Evolutionary conservation across 2,113 vertebrate genomes (phyloP).

Genomic region (Dendropsophus ebraccatus): DNA sequence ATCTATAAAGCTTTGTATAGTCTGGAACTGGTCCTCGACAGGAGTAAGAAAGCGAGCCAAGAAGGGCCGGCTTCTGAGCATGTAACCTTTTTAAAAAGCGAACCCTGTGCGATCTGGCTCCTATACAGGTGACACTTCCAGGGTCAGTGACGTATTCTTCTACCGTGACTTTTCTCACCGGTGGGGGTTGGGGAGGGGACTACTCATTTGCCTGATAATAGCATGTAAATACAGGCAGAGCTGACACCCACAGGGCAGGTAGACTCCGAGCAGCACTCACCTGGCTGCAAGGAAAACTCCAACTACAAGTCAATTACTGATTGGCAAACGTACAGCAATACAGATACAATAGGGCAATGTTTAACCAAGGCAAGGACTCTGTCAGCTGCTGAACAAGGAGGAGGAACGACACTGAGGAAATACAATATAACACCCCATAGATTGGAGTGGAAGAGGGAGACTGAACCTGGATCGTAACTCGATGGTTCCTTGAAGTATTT

Average conservation of each 20-base stretch:
- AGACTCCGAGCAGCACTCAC: not conserved
- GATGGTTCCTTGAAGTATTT: not conserved
- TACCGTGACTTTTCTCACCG: not conserved
- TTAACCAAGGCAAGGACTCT: conserved; percentile 4
- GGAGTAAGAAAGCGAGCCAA: not conserved
- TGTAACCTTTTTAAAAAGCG: not conserved
- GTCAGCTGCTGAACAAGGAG: not conserved
- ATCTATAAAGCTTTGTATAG: not conserved
- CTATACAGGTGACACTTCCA: not conserved
- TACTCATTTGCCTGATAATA: conserved; percentile 31
- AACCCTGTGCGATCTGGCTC: not conserved
- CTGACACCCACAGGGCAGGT: not conserved
- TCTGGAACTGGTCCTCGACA: not conserved
- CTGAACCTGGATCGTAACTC: not conserved
- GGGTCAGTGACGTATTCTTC: not conserved
- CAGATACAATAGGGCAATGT: not conserved
- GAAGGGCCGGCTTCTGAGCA: not conserved
- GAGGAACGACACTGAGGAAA: not conserved
- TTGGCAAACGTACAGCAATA: not conserved
- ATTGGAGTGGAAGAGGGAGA: not conserved
- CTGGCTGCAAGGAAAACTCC: not conserved
- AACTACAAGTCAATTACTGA: not conserved
- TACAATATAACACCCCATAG: not conserved
- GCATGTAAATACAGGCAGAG: not conserved
- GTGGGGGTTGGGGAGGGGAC: not conserved